Conservation (phyloP, 1,140 invertebrate species). For the Brachionus calyciflorus region DNA sequence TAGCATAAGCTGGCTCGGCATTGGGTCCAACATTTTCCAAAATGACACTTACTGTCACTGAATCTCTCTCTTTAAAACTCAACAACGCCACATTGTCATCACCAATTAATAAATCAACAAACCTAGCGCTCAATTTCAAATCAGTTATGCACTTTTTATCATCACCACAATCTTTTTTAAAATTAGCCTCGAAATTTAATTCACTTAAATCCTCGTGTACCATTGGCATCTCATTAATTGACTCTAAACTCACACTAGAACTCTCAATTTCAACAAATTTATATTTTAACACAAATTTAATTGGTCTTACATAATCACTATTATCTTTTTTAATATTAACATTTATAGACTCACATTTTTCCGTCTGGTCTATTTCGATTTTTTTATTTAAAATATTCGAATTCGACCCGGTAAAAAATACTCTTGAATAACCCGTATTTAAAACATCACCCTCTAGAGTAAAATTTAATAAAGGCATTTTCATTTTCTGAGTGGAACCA, state of each 20-base stretch:
- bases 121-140: slow-evolving; percentile 1
- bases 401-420: background rate
- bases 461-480: slow-evolving; percentile 30
- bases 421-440: background rate
- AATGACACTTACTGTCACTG: background rate
- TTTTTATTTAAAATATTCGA: background rate
- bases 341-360: background rate
- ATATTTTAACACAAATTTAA: background rate
- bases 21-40: background rate
- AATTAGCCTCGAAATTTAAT: slow-evolving; percentile 38
- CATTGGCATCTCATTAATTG: slow-evolving; percentile 27
- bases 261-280: background rate
- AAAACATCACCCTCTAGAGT: background rate
- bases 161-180: slow-evolving; percentile 44
- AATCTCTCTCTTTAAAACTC: slow-evolving; percentile 45
- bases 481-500: background rate
- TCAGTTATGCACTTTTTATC: slow-evolving; percentile 32
- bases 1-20: slow-evolving; percentile 32
- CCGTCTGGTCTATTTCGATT: background rate
- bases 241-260: background rate
- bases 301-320: slow-evolving; percentile 41
- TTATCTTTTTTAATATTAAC: slow-evolving; percentile 27
- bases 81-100: slow-evolving; percentile 5
- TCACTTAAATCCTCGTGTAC: slow-evolving; percentile 1
- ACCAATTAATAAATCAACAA: slow-evolving; percentile 27